phyloP scores from a whole-genome alignment of 2,888 invertebrate genomes.

The Hypolimnas misippus region DNA sequence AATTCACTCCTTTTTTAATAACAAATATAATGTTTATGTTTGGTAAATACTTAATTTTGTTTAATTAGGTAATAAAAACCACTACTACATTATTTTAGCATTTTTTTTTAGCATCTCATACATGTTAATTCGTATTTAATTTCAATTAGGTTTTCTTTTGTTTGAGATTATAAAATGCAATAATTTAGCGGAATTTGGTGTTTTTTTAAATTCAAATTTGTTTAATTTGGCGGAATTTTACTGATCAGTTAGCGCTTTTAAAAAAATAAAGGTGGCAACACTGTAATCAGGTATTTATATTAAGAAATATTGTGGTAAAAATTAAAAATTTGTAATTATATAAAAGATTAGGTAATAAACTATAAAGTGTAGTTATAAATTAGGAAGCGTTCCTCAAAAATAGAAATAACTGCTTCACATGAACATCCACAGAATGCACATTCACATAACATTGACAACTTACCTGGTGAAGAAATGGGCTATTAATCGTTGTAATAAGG shows the following conservation, averaged over 20 bases:
- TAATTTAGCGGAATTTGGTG: conserved; percentile 18
- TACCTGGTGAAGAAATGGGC: no score
- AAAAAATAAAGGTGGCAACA: neutral
- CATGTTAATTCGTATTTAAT: conserved; percentile 9
- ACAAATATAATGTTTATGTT: conserved; percentile 12
- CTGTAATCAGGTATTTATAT: no score
- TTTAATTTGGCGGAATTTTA: conserved; percentile 9
- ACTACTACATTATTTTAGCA: neutral
- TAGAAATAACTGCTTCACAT: no score
- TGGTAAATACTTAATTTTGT: conserved; percentile 2
- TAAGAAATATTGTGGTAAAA: no score
- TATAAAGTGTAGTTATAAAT: no score
- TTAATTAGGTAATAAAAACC: neutral
- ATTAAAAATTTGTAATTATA: no score
- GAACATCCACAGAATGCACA: no score
- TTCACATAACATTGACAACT: no score
- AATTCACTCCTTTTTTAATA: conserved; percentile 7
- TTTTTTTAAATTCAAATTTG: conserved; percentile 12
- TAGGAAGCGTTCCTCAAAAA: no score
- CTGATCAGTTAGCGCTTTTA: neutral
- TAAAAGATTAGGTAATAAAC: no score
- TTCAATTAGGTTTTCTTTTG: conserved; percentile 13
- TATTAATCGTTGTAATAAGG: no score
- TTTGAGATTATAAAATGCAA: conserved; percentile 11
- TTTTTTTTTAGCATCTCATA: neutral